These are phyloP conservation scores for Eutolmus rufibarbis DNA, from an alignment of 2,888 invertebrate species.

Conservation along the genomic window DNA sequence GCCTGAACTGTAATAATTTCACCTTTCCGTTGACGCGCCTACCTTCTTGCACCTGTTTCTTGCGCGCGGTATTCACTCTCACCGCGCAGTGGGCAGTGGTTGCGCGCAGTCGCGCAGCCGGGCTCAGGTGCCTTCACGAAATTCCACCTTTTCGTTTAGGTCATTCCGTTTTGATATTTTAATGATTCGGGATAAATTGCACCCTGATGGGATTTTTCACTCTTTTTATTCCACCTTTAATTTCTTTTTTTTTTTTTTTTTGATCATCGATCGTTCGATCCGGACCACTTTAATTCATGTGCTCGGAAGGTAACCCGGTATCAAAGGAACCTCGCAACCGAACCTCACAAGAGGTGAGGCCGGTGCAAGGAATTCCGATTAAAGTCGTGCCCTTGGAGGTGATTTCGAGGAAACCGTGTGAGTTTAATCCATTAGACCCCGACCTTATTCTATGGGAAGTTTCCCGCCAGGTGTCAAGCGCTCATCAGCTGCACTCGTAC, in stretches of 20 bases:
- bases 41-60: not conserved
- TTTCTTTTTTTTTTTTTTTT: not conserved
- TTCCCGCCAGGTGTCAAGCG: not conserved
- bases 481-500: not conserved
- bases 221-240: not conserved
- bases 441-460: not conserved
- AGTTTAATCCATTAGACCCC: not conserved
- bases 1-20: not conserved
- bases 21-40: not conserved
- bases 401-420: not conserved
- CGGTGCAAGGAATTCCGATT: not conserved
- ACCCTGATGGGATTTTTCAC: constrained; percentile 19
- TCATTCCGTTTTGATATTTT: constrained; percentile 28
- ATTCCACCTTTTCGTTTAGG: constrained; percentile 26
- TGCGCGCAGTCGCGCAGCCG: not conserved
- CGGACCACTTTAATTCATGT: not conserved
- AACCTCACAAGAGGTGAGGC: not conserved
- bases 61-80: not conserved
- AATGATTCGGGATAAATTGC: constrained; percentile 34
- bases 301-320: not conserved
- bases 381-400: not conserved
- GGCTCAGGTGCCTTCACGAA: not conserved
- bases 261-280: not conserved
- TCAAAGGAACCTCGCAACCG: not conserved
- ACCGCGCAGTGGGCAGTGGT: not conserved